Base-by-base conservation (phyloP, 2,888 invertebrate genomes). In the Elysia crispata region DNA sequence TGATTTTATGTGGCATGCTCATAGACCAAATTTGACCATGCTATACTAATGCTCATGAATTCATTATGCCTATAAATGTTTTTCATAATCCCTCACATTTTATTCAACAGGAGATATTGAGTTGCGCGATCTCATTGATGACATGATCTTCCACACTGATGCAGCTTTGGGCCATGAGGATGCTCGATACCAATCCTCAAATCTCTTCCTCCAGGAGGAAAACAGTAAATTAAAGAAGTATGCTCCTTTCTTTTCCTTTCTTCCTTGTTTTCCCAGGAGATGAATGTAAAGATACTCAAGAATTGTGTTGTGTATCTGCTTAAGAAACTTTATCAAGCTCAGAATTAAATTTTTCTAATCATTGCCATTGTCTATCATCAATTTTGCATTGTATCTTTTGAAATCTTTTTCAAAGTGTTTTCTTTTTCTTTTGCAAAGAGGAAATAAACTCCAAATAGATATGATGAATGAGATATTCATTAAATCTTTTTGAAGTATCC, bases 141-240 rank as follows among this genome's bases (percentile, higher is more conserved):
- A 76, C 30, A 80, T 80, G 80, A 76, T 80, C 30, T 72, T 69
- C 57, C 67, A 72, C 41, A 80, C 80, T 33, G 76, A 80, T 69
- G 76, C 76, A 41, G 70, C 76, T 20, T 67, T 80, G n/a, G 72
- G 50, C 6, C 31, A 23, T 20, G 80, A 76, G 41, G 76, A 72
- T 76, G 76, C 31, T 1, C 33, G 72, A 15, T 72, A 50, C 20
- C 80, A 76, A 25, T 76, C 80, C 1, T 23, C 75, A 25, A 69
- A 70, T 30, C 57, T 75, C 54, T 69, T 79, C 30, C 60, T 79
- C 25, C 25, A n/a, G 6, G 69, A 76, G 41, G 79, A 79, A 41
- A 60, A 60, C 60, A 60, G 60, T 60, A 60, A 60, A 23, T 23
- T 60, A 60, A 60, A 60, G 60, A 60, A 60, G 60, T 60, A 60